Evolutionary conservation across 2,888 invertebrate genomes (phyloP), one percentile per base, ranked within the genome.

Genomic region (Pristionchus maxplancki): DNA sequence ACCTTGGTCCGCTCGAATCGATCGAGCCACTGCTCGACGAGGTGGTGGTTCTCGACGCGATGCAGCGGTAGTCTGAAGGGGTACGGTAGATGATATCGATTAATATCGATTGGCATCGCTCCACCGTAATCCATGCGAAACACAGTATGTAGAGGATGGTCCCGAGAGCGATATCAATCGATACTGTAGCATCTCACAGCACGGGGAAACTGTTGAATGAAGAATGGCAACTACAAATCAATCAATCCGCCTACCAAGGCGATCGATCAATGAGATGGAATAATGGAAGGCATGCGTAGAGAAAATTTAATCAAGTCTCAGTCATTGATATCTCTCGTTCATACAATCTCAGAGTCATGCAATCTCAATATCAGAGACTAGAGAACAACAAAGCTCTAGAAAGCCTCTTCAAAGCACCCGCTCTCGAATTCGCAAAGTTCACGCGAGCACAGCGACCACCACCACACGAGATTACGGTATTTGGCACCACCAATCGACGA

Each of bases 21-120:
- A 89, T 94, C 94, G 37, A 94, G 90, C 94, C 94, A 94, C n/a
- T 89, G 89, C 74, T 94, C 94, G 44, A 94, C 92, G 31, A 92
- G 90, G 20, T 90, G 90, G 88, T 93, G 94, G 89, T 93, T 91
- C 89, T 94, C 93, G 64, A 93, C 91, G 31, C 92, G 93, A 90
- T 94, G 91, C 6, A 94, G 91, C 2, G 94, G 94, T 48, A 93
- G 78, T 62, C 94, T 94, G 86, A 53, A 58, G 20, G n/a, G 28
- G 28, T 83, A 31, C 40, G 82, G 34, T 40, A 58, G 24, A 17
- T 34, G 58, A 20, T 24, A n/a, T 78, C 78, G 78, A 78, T 78
- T 28, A 6, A 78, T 40, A 40, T 24, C 24, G 64, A n/a, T 11
- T 58, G 5, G 11, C 5, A 58, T 17, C 58, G 20, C 5, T 6